phyloP scores from a whole-genome alignment of 2,888 invertebrate genomes.

The Rhopalosiphum nymphaeae region DNA sequence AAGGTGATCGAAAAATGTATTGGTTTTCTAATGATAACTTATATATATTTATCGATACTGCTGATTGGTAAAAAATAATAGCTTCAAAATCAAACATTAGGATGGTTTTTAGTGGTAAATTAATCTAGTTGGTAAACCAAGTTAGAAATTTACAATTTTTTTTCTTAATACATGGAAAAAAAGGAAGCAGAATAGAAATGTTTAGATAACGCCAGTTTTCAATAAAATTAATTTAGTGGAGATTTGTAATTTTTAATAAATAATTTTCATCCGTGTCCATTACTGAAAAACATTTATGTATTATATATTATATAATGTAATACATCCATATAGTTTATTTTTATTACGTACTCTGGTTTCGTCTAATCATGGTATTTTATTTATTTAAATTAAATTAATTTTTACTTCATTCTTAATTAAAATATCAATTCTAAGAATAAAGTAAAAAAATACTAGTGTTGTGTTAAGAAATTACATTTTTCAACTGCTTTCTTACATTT shows the following conservation, averaged over 20 bases:
- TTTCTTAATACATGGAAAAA: background rate
- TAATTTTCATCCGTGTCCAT: no score
- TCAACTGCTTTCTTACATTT: background rate
- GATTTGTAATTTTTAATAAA: no score
- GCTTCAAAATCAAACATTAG: background rate
- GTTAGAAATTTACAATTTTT: background rate
- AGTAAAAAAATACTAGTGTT: background rate
- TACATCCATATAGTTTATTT: background rate
- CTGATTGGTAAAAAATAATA: background rate
- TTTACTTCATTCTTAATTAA: no score
- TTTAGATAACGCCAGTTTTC: background rate
- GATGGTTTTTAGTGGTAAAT: background rate
- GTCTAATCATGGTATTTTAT: background rate
- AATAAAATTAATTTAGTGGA: background rate
- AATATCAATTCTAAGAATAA: background rate
- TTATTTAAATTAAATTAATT: no score
- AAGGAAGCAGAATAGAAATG: background rate
- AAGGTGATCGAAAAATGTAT: background rate
- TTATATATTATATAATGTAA: background rate
- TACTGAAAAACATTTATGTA: no score
- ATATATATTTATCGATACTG: no score
- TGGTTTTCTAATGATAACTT: background rate
- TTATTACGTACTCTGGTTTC: background rate
- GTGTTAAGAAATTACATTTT: background rate
- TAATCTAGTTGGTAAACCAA: background rate